Conservation (phyloP, 2,888 invertebrate genomes). For the Cephus pulcher region DNA sequence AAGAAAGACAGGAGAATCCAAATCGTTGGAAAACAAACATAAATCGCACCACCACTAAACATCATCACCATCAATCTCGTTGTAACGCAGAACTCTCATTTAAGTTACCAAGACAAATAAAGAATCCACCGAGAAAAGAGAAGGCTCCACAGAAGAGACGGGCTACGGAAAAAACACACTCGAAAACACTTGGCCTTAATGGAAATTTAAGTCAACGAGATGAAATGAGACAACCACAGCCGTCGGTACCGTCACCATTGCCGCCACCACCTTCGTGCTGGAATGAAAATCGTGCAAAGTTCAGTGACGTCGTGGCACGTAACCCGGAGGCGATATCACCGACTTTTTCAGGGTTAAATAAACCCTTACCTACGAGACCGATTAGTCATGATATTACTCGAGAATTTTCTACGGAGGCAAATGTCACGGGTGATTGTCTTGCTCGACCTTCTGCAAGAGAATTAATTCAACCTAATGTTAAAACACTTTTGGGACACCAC, state of each 20-base stretch:
- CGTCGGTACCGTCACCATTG: slow-evolving; percentile 40
- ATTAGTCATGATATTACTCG: slow-evolving; percentile 13
- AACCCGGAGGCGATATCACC: slow-evolving; percentile 63
- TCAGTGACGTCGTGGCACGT: slow-evolving; percentile 73
- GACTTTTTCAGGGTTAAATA: slow-evolving; percentile 40
- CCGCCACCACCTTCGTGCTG: slow-evolving; percentile 65
- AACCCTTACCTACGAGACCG: slow-evolving; percentile 38
- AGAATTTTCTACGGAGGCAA: slow-evolving; percentile 14
- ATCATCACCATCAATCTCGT: slow-evolving; percentile 43
- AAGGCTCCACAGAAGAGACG: slow-evolving; percentile 57
- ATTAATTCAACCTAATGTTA: slow-evolving; percentile 19
- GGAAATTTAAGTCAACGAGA: slow-evolving; percentile 21
- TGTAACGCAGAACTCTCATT: slow-evolving; percentile 43
- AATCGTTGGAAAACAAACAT: slow-evolving; percentile 62
- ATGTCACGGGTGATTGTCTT: slow-evolving; percentile 3
- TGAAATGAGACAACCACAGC: slow-evolving; percentile 28
- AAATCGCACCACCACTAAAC: slow-evolving; percentile 51
- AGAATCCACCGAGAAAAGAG: slow-evolving; percentile 56
- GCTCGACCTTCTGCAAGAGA: slow-evolving; percentile 8
- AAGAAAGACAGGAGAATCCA: slow-evolving; percentile 52
- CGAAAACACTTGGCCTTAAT: slow-evolving; percentile 26
- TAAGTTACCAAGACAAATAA: slow-evolving; percentile 48
- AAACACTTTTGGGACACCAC: background rate
- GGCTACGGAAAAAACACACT: slow-evolving; percentile 48
- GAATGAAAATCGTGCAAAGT: slow-evolving; percentile 71